phyloP scores from a whole-genome alignment of 2,113 vertebrate species.

The Leucosticte australis region DNA sequence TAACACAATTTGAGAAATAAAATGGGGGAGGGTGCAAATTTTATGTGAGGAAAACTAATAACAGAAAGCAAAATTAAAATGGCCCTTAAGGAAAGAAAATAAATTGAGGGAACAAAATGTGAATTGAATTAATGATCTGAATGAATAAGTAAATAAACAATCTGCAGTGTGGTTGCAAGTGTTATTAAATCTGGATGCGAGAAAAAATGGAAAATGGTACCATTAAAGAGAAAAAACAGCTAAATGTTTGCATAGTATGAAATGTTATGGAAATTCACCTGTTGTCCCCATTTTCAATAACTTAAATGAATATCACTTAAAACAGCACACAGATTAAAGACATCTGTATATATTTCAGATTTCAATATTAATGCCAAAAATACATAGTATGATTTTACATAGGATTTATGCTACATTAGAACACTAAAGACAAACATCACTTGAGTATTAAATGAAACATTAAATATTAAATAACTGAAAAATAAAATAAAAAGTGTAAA shows the following conservation, averaged over 20 bases:
- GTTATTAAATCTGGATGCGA: background rate
- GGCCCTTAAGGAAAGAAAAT: background rate
- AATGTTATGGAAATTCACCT: constrained; percentile 71
- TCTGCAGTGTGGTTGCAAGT: background rate
- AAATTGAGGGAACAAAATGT: background rate
- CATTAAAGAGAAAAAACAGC: constrained; percentile 2
- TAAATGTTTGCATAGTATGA: constrained; percentile 76
- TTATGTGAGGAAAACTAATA: constrained; percentile 36
- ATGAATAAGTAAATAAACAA: constrained; percentile 16
- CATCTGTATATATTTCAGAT: constrained; percentile 93
- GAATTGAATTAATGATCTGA: background rate
- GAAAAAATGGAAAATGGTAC: background rate
- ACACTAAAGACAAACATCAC: constrained; percentile 93
- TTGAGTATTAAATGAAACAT: constrained; percentile 97
- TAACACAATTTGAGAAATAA: constrained; percentile 69
- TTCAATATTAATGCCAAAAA: constrained; percentile 99
- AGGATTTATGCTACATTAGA: constrained; percentile 96
- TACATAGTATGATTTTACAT: constrained; percentile 98
- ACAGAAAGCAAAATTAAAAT: constrained; percentile 47
- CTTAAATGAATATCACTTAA: constrained; percentile 77
- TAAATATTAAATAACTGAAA: constrained; percentile 99
- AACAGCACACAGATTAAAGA: constrained; percentile 80
- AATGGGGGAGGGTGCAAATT: constrained; percentile 34
- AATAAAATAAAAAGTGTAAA: constrained; percentile 95
- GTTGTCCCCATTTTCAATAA: constrained; percentile 73